These are phyloP conservation scores for Eustalomyia histrio DNA, from an alignment of 2,888 invertebrate genomes.

Conservation along the genomic window DNA sequence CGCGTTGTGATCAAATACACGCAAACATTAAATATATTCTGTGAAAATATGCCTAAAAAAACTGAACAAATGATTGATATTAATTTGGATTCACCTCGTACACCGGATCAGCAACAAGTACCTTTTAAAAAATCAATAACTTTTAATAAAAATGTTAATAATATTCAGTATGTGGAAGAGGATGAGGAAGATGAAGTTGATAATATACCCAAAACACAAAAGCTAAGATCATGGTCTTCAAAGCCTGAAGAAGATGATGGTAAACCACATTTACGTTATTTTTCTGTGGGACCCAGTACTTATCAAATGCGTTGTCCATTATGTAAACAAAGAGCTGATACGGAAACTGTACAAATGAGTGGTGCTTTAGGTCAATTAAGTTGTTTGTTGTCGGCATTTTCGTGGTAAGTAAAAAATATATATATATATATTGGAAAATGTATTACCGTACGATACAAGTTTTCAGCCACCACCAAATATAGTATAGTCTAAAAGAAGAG, in stretches of 20 bases:
- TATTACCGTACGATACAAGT: too few relatives aligned
- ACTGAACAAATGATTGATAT: constrained; percentile 71
- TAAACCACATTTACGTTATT: constrained; percentile 74
- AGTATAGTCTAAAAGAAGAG: too few relatives aligned
- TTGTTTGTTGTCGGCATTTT: constrained; percentile 72
- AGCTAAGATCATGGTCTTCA: constrained; percentile 34
- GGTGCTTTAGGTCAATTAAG: constrained; percentile 73
- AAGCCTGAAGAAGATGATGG: constrained; percentile 63
- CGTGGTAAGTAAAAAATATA: constrained; percentile 65
- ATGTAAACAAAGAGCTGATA: constrained; percentile 72
- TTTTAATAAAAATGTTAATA: constrained; percentile 45
- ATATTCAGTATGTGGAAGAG: constrained; percentile 35
- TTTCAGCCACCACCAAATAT: too few relatives aligned
- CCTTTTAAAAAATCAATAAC: constrained; percentile 42
- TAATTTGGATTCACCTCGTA: constrained; percentile 68
- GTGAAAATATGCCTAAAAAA: constrained; percentile 56
- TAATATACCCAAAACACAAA: background rate
- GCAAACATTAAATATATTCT: background rate
- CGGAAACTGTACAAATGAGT: constrained; percentile 73
- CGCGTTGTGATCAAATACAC: constrained; percentile 45
- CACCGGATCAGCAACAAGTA: constrained; percentile 63
- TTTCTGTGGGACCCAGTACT: constrained; percentile 75
- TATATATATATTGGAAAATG: too few relatives aligned
- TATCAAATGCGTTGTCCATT: constrained; percentile 74
- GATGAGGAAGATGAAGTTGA: constrained; percentile 43